Percentiles rank a stretch among this genome's conserved stretches.
Conservation (phyloP, 2,888 invertebrate genomes). For the Calliphora vomitoria region DNA sequence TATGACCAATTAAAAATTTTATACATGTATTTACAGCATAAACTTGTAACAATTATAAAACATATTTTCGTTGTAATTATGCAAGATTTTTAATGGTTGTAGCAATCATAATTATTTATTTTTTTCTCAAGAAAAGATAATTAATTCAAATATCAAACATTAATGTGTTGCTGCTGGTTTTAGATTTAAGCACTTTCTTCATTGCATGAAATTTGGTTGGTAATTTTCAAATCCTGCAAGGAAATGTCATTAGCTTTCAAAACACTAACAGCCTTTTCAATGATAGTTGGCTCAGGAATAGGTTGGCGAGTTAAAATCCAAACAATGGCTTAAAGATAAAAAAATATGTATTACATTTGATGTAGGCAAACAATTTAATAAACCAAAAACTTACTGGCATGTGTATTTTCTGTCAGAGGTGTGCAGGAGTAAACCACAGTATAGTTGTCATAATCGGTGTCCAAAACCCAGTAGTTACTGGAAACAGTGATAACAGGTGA, state of each 20-base stretch:
- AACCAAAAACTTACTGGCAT: conserved; percentile 71
- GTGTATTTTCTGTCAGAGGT: conserved; percentile 20
- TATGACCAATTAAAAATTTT: no score
- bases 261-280: conserved; percentile 65
- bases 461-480: conserved; percentile 86
- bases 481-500: conserved; percentile 45
- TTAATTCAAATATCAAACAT: no score
- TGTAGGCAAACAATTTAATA: no score
- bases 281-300: conserved; percentile 55
- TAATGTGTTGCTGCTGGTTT: no score
- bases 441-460: conserved; percentile 87
- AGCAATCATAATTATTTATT: no score
- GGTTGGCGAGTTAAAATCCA: conserved; percentile 77
- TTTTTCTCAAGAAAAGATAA: no score
- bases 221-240: conserved; percentile 61
- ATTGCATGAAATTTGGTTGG: conserved; percentile 73
- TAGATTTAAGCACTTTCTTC: not conserved
- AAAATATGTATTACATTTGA: conserved; percentile 44
- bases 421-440: conserved; percentile 87
- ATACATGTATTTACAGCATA: no score
- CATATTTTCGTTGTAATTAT: no score
- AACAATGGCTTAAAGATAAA: conserved; percentile 65
- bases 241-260: conserved; percentile 69
- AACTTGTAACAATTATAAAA: no score
- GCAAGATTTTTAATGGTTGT: no score